Base-by-base conservation (phyloP, 1,140 invertebrate species). In the Phymorhynchus buccinoides region DNA sequence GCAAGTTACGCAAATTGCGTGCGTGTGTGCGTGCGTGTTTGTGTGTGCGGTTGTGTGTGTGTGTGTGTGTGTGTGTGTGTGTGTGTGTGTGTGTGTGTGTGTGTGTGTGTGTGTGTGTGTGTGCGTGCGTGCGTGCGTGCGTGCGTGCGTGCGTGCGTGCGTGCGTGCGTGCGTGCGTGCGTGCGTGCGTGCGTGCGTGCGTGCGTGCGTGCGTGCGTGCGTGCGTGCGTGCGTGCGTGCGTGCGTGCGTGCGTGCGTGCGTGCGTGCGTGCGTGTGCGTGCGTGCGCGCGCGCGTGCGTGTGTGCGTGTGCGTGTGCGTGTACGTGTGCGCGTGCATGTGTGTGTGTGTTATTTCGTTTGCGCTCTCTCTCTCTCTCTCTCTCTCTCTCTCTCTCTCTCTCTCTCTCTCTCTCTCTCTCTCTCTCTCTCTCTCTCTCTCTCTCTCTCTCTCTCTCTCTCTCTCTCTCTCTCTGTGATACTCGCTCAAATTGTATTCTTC, bases 191-290 rank as follows among this genome's bases (percentile, higher is more conserved):
- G 75, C 27, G 75, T 78, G 39, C 83, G 32, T 83, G 42, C 83
- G 44, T 86, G 62, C 44, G 52, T 86, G 39, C 83, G 56, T 83
- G 44, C 86, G 62, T 83, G 68, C 83, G 77, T 75, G 37, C 42
- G 32, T 77, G 37, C 52, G 9, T 81, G 12, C 39, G 56, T 86
- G 35, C 68, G 37, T 84, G 35, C 80, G 42, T 41, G 32, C 52
- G 42, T 73, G n/a, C 42, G 32, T 85, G 27, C 42, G 35, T 84
- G 56, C 80, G 32, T 68, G 44, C 48, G 71, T 84, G 73, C 52
- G n/a, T 84, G 48, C 32, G 56, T 86, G 68, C 84, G 68, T 84
- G 42, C 41, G 35, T 68, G 35, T 85, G 66, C 83, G 30, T 85
- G 52, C 66, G 37, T 52, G 39, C 37, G 1, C 42, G 73, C 37